phyloP scores from a whole-genome alignment of 2,113 vertebrate species.

The Ophiodon elongatus region DNA sequence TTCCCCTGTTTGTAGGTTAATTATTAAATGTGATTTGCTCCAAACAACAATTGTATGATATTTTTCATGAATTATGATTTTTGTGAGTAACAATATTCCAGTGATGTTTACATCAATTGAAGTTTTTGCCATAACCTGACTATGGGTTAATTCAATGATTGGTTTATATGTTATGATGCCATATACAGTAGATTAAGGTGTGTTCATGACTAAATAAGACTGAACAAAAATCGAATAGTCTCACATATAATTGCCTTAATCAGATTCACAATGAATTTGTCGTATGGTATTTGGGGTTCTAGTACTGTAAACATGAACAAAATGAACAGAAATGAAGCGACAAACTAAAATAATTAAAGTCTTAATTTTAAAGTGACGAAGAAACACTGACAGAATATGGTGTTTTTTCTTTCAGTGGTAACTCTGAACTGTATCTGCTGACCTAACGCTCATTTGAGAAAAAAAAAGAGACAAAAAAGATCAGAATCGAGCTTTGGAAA shows the following conservation, averaged over 20 bases:
- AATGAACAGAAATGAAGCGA: neutral
- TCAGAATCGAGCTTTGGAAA: constrained; percentile 71
- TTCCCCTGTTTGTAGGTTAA: neutral
- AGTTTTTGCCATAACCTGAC: neutral
- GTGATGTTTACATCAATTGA: constrained; percentile 1
- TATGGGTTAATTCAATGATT: neutral
- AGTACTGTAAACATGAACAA: neutral
- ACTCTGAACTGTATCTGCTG: constrained; percentile 13
- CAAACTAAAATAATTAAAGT: neutral
- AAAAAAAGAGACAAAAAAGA: constrained; percentile 46
- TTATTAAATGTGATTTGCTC: neutral
- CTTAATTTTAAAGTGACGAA: neutral
- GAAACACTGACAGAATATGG: neutral
- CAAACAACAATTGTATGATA: neutral
- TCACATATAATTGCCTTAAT: neutral
- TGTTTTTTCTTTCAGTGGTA: too few relatives aligned
- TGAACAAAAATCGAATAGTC: neutral
- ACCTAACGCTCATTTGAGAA: neutral
- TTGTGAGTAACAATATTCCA: neutral
- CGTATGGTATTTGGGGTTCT: neutral
- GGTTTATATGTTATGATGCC: neutral
- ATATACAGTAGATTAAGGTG: neutral
- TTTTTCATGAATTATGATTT: neutral
- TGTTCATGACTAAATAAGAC: neutral
- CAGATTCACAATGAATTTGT: neutral